Evolutionary conservation across 2,888 invertebrate species (phyloP).

Genomic region (Nipponacmea schrenckii): DNA sequence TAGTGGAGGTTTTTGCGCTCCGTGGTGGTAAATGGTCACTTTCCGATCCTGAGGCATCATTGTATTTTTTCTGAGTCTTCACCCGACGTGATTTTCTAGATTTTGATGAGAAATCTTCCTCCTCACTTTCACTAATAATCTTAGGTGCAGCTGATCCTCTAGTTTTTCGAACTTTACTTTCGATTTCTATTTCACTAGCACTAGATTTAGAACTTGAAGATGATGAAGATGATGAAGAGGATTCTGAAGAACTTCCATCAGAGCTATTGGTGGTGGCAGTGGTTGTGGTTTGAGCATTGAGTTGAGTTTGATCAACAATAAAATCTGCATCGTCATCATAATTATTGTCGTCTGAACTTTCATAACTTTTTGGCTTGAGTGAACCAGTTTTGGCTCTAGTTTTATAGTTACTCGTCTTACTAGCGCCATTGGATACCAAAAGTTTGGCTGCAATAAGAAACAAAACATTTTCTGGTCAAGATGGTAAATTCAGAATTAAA

Average conservation of each 20-base stretch:
- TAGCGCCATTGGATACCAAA: neutral
- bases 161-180: slow-evolving; percentile 5
- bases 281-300: neutral
- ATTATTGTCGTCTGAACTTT: slow-evolving; percentile 27
- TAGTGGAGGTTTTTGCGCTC: neutral
- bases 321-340: slow-evolving; percentile 25
- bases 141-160: neutral
- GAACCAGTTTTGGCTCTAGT: slow-evolving; percentile 21
- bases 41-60: neutral
- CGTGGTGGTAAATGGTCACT: neutral
- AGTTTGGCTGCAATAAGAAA: neutral
- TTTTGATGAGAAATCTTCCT: neutral
- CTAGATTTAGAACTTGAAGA: slow-evolving; percentile 6
- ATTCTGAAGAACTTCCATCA: slow-evolving; percentile 10
- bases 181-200: slow-evolving; percentile 22
- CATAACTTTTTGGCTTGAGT: slow-evolving; percentile 16
- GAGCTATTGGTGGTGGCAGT: neutral
- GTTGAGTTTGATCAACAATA: neutral
- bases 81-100: neutral
- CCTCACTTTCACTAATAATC: neutral
- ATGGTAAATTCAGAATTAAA: no score
- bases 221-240: slow-evolving; percentile 25
- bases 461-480: no score
- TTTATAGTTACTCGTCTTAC: neutral
- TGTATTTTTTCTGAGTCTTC: neutral